phyloP scores from a whole-genome alignment of 2,113 vertebrate genomes.

The Eubucco bourcierii region DNA sequence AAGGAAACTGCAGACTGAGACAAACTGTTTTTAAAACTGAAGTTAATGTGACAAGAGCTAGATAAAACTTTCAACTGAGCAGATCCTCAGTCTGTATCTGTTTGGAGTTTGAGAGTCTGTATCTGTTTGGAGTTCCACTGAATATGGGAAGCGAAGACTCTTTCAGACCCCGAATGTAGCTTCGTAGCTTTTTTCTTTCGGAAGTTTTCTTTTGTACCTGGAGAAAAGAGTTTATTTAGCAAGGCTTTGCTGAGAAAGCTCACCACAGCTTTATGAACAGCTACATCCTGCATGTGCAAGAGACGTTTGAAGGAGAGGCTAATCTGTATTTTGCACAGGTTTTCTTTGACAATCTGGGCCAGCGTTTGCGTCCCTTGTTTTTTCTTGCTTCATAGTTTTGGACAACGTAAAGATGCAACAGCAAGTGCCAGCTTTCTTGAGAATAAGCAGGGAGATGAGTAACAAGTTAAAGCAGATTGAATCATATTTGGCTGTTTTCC shows the following conservation, averaged over 20 bases:
- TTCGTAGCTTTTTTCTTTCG: too few relatives aligned
- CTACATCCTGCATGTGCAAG: background rate
- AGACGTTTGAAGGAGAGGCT: background rate
- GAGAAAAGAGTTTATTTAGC: background rate
- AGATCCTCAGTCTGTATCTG: background rate
- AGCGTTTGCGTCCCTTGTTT: background rate
- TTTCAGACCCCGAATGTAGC: background rate
- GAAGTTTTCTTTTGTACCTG: background rate
- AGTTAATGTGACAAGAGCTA: background rate
- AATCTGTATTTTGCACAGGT: background rate
- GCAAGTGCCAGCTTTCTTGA: conserved; percentile 57
- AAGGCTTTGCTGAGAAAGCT: background rate
- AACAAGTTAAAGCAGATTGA: conserved; percentile 69
- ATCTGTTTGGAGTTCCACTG: background rate
- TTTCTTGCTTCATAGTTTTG: conserved; percentile 40
- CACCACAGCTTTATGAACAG: too few relatives aligned
- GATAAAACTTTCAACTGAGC: background rate
- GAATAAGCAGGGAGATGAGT: conserved; percentile 70
- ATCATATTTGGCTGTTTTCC: conserved; percentile 62
- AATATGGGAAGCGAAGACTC: background rate
- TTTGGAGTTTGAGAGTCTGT: background rate
- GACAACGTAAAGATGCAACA: conserved; percentile 48
- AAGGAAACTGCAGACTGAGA: background rate
- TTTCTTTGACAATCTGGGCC: background rate
- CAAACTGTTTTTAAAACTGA: background rate